Evolutionary conservation across 1,140 invertebrate species (phyloP).

Genomic region (Panagrolaimus sp.): DNA sequence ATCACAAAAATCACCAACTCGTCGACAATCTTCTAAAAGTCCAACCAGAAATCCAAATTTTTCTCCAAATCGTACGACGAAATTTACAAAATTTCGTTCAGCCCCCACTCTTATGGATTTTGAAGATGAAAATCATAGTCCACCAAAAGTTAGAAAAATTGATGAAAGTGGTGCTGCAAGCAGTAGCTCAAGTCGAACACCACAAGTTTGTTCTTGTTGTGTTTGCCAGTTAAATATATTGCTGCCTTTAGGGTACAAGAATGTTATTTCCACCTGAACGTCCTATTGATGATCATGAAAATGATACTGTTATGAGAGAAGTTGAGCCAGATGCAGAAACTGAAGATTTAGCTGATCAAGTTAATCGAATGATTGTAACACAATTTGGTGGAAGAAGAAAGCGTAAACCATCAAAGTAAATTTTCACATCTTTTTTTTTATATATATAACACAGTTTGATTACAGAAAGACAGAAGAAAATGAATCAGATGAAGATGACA

Average conservation of each 20-base stretch:
- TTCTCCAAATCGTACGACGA: no score
- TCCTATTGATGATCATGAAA: no score
- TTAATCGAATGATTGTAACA: constrained; percentile 3
- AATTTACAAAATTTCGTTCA: no score
- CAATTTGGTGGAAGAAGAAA: not conserved
- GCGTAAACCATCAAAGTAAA: not conserved
- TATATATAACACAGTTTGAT: no score
- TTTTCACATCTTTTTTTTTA: not conserved
- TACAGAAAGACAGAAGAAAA: not conserved
- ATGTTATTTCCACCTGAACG: no score
- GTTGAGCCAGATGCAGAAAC: not conserved
- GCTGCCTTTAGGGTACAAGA: no score
- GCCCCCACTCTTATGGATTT: not conserved
- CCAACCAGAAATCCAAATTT: not conserved
- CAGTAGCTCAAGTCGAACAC: not conserved
- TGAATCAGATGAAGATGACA: not conserved
- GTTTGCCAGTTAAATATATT: no score
- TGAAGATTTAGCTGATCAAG: not conserved
- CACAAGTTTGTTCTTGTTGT: not conserved
- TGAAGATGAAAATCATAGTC: not conserved
- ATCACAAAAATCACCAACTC: no score
- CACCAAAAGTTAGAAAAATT: not conserved
- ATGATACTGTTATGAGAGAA: no score
- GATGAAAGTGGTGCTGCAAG: not conserved
- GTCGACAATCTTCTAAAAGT: not conserved